These are phyloP conservation scores for Argyra leucocephala DNA, from an alignment of 2,888 invertebrate genomes.

Conservation along the genomic window DNA sequence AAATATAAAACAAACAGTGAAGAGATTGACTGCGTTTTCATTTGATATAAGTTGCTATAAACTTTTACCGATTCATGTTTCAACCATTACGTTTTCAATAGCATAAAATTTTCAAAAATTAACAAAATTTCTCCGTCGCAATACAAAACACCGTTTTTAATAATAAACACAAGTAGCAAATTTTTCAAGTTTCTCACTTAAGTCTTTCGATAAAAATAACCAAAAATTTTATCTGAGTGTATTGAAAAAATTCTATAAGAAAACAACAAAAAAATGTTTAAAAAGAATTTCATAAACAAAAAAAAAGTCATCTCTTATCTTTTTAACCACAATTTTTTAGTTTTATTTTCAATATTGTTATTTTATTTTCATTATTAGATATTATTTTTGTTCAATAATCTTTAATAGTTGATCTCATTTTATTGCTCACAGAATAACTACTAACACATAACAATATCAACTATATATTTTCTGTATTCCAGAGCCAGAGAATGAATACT, in stretches of 20 bases:
- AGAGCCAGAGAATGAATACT: background rate
- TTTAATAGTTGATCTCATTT: background rate
- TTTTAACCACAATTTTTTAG: background rate
- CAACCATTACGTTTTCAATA: no score
- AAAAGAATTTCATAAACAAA: background rate
- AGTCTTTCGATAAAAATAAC: no score
- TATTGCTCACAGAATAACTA: background rate
- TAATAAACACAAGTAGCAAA: no score
- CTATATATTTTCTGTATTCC: background rate
- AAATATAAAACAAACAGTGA: no score
- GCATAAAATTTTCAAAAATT: no score
- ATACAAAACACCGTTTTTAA: no score
- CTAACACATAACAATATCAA: background rate
- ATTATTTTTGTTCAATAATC: background rate
- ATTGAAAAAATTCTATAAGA: background rate
- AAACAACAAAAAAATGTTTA: no score
- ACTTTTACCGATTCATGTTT: no score
- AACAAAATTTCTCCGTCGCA: no score
- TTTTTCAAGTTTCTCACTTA: no score
- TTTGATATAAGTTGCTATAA: no score
- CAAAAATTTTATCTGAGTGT: background rate
- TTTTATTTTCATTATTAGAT: background rate
- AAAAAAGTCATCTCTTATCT: background rate
- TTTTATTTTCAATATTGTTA: background rate
- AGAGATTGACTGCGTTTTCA: no score